A percentile compares a stretch with the other conserved stretches of the same genome.
Evolutionary conservation across 2,797 vertebrate genomes (phyloP).

Genomic region (Parauchenoglanis punctatus): DNA sequence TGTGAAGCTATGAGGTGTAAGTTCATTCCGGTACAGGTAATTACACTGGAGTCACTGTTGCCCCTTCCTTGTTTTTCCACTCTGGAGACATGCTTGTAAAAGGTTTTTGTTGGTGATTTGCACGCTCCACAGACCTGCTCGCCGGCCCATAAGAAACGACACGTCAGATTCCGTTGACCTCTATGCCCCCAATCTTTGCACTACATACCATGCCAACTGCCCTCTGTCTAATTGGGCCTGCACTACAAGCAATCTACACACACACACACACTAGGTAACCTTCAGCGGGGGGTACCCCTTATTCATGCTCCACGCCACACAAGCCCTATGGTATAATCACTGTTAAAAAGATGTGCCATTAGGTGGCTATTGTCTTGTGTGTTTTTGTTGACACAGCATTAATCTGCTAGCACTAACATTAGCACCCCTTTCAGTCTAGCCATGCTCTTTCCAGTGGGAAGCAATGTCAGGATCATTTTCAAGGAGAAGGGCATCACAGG

Average conservation of each 20-base stretch:
- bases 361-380: slow-evolving; percentile 72
- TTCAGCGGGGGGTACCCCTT: slow-evolving; percentile 55
- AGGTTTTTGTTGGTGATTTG: slow-evolving; percentile 81
- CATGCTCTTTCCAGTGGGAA: slow-evolving; percentile 35
- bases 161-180: slow-evolving; percentile 77
- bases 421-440: slow-evolving; percentile 30
- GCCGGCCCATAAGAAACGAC: slow-evolving; percentile 69
- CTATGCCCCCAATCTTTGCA: slow-evolving; percentile 81
- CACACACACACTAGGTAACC: slow-evolving; percentile 59
- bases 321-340: slow-evolving; percentile 61
- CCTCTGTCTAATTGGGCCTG: slow-evolving; percentile 65
- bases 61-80: slow-evolving; percentile 15
- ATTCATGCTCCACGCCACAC: slow-evolving; percentile 3
- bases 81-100: slow-evolving; percentile 66
- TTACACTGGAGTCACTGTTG: slow-evolving; percentile 71
- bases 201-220: slow-evolving; percentile 70
- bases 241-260: slow-evolving; percentile 57
- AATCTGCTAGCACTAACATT: slow-evolving; percentile 2
- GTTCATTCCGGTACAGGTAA: slow-evolving; percentile 64
- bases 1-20: slow-evolving; percentile 45
- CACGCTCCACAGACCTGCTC: slow-evolving; percentile 75
- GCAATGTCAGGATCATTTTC: slow-evolving; percentile 49
- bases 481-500: slow-evolving; percentile 75
- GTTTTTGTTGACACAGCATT: slow-evolving; percentile 10
- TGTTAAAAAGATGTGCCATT: slow-evolving; percentile 76